Evolutionary conservation across 1,140 invertebrate species (phyloP).

Genomic region (Bradysia coprophila): DNA sequence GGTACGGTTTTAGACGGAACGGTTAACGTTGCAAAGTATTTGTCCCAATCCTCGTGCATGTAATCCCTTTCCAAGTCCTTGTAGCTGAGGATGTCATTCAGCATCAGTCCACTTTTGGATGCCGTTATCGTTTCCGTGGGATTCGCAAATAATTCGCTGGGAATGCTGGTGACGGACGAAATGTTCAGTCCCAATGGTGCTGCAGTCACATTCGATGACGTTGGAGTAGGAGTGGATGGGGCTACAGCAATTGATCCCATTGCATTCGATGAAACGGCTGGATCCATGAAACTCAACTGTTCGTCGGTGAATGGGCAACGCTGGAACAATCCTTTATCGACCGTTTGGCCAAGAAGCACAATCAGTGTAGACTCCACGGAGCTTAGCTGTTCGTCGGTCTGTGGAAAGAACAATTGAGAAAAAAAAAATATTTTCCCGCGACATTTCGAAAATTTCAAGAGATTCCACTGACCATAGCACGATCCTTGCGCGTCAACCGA

Average conservation of each 20-base stretch:
- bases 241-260: no score
- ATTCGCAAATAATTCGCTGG: neutral
- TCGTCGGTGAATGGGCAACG: neutral
- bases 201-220: neutral
- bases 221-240: neutral
- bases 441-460: neutral
- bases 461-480: neutral
- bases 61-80: neutral
- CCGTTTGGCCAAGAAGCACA: constrained; percentile 24
- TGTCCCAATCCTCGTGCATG: neutral
- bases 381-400: neutral
- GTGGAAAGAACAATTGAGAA: neutral
- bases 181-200: neutral
- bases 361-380: constrained; percentile 3
- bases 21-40: neutral
- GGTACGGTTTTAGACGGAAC: neutral
- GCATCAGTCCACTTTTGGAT: neutral
- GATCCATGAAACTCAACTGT: constrained; percentile 5
- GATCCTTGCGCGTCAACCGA: neutral
- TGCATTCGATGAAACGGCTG: neutral
- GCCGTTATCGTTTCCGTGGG: neutral
- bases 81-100: neutral
- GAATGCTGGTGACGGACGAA: neutral
- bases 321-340: constrained; percentile 9
- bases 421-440: neutral